Conservation (phyloP, 2,888 invertebrate species). For the Agrotis exclamationis region DNA sequence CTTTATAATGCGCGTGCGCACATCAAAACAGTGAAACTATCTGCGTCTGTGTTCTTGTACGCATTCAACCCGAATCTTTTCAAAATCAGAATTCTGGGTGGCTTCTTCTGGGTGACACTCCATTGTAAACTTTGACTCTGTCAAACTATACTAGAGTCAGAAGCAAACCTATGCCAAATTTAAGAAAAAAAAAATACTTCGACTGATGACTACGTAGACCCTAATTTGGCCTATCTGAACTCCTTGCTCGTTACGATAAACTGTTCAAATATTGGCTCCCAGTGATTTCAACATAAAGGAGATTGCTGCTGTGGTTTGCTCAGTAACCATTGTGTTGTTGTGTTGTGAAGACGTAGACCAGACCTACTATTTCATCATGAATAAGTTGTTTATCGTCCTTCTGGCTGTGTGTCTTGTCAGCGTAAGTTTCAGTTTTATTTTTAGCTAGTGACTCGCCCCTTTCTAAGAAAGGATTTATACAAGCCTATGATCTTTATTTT, state of each 20-base stretch:
- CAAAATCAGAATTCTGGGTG: no score
- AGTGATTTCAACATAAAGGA: conserved; percentile 67
- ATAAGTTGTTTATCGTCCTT: conserved; percentile 78
- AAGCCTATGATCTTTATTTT: no score
- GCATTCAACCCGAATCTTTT: no score
- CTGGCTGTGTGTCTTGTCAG: conserved; percentile 81
- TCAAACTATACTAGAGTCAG: no score
- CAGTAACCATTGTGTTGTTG: conserved; percentile 68
- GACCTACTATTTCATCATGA: conserved; percentile 71
- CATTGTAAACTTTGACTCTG: no score
- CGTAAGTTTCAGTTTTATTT: conserved; percentile 17
- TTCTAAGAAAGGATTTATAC: no score
- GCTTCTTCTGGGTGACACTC: no score
- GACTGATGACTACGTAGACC: not conserved
- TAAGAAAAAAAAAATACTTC: no score
- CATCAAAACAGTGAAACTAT: no score
- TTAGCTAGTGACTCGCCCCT: not conserved
- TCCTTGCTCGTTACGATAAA: conserved; percentile 25
- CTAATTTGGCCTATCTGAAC: not conserved
- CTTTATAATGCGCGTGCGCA: no score
- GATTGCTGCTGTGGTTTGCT: conserved; percentile 41
- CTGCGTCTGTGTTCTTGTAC: no score
- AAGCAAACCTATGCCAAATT: no score
- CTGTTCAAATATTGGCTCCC: conserved; percentile 27
- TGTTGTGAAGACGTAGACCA: conserved; percentile 64